Conservation (phyloP, 2,797 vertebrate species). For the Coracias cyanogaster region DNA sequence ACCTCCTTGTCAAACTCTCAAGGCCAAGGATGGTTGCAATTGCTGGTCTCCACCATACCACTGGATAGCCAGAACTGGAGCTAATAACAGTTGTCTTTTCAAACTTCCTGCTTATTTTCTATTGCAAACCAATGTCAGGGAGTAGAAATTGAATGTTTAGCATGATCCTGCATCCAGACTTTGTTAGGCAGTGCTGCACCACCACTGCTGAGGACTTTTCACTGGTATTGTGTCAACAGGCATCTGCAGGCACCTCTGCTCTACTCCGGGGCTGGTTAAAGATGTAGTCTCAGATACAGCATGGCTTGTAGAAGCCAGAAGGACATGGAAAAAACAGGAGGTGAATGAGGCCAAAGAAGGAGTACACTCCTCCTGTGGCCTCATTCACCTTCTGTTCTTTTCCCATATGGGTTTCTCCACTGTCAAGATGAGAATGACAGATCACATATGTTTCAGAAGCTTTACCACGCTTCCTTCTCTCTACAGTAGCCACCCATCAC, state of each 20-base stretch:
- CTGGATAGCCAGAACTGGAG: not conserved
- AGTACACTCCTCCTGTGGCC: not conserved
- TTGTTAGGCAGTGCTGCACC: not conserved
- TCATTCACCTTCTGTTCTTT: slow-evolving; percentile 31
- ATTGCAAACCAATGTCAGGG: not conserved
- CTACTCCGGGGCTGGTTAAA: not conserved
- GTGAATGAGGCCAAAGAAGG: slow-evolving; percentile 37
- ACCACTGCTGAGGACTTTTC: accelerated
- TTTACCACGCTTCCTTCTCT: not conserved
- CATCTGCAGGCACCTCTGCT: not conserved
- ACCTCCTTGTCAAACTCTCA: not conserved
- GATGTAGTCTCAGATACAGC: not conserved
- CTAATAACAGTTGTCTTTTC: not conserved
- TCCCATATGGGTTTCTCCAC: slow-evolving; percentile 7
- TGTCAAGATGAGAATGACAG: slow-evolving; percentile 23
- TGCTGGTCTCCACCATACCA: not conserved
- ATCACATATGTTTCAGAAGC: not conserved
- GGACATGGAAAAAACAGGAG: not conserved
- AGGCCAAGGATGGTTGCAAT: not conserved
- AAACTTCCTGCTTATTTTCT: not conserved
- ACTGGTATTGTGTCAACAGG: not conserved
- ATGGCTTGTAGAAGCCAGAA: not conserved
- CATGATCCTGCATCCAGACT: not conserved
- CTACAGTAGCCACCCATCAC: not conserved
- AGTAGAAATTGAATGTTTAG: not conserved